Evolutionary conservation across 2,797 vertebrate genomes (phyloP).

Genomic region (Cyclopterus lumpus): DNA sequence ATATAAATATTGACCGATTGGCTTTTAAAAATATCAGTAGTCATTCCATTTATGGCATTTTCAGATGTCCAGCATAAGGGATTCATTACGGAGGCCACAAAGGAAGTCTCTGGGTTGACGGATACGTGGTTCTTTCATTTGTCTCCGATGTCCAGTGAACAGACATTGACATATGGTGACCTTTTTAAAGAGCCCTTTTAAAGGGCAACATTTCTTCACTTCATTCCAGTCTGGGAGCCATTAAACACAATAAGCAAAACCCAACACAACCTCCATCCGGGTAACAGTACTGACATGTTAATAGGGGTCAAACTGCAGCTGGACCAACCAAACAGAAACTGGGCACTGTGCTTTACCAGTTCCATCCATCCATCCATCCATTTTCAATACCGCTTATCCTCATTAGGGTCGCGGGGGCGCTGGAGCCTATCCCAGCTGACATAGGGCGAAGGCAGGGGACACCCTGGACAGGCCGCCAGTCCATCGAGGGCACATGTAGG

Average conservation of each 20-base stretch:
- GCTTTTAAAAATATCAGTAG: constrained; percentile 1
- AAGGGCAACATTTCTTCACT: constrained; percentile 50
- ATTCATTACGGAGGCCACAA: constrained; percentile 1
- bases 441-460: no score
- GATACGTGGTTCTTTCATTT: neutral
- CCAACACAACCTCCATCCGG: constrained; percentile 25
- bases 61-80: neutral
- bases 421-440: no score
- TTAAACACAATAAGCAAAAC: constrained; percentile 27
- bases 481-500: no score
- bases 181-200: constrained; percentile 47
- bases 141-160: constrained; percentile 11
- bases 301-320: neutral
- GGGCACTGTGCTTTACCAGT: neutral
- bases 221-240: constrained; percentile 25
- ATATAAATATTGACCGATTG: constrained; percentile 34
- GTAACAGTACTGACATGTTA: neutral
- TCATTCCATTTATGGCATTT: constrained; percentile 8
- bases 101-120: constrained; percentile 10
- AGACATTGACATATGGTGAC: neutral
- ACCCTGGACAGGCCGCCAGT: no score
- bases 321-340: neutral
- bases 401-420: no score
- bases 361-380: no score
- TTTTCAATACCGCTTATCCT: no score